Evolutionary conservation across 1,140 invertebrate genomes (phyloP), one percentile per base, ranked within the genome.

Genomic region (Diploscapter pachys): DNA sequence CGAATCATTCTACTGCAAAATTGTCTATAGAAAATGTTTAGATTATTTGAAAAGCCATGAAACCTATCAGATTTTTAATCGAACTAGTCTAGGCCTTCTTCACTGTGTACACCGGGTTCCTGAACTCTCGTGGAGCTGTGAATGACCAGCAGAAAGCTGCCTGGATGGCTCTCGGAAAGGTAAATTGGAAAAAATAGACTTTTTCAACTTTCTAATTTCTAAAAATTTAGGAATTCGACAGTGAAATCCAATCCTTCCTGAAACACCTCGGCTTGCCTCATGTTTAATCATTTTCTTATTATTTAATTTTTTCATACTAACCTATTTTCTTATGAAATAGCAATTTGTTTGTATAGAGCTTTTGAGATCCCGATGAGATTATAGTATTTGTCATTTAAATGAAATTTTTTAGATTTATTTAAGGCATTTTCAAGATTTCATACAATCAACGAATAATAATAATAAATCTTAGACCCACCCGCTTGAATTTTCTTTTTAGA

Each of bases 161-260:
- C 9, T 81, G 80, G 80, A 72, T 59, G 31, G 53, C 72, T n/a
- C 59, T 81, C 11, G 80, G 79, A 65, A 73, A 73, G 48, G 79
- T 80, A 31, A 31, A 31, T 31, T 31, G 31, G 31, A 31, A 31
- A 31, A 31, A 31, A 31, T 31, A 0, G 31, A 31, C 31, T 31
- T 31, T 31, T 31, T 31, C 31, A 31, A 31, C 31, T 31, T 31
- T 31, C 31, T 31, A 31, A 31, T 31, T 31, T 31, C 31, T 31
- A 31, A 31, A 31, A 31, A 31, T 31, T 31, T 31, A 31, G n/a
- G 73, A 77, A 48, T 80, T 80, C 76, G 65, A 78, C 50, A 76
- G 78, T 48, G 79, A 80, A 13, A 59, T 63, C 11, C 76, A 75
- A 64, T 50, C 9, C 6, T 76, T 78, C 63, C 72, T 79, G 55